These are phyloP conservation scores for Drosophila arizonae DNA, from an alignment of 1,140 invertebrate species.

Conservation along the genomic window DNA sequence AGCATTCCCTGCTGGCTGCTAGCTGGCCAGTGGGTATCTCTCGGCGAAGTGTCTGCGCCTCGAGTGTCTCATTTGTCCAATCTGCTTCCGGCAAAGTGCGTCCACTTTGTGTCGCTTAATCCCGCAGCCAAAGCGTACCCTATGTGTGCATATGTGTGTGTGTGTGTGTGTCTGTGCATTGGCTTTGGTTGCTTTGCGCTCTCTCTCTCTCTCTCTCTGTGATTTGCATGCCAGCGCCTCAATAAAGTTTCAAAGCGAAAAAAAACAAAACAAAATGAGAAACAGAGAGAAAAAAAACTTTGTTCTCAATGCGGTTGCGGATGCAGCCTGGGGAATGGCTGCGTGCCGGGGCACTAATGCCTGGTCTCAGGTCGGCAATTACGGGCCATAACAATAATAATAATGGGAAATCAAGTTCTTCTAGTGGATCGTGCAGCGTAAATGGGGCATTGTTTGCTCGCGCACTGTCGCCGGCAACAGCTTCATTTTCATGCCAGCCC, in stretches of 20 bases:
- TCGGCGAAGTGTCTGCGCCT: slow-evolving; percentile 32
- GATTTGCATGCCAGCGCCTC: slow-evolving; percentile 40
- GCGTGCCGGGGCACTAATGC: slow-evolving; percentile 67
- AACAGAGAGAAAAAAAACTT: slow-evolving; percentile 6
- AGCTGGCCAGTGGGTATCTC: no score
- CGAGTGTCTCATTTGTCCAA: slow-evolving; percentile 60
- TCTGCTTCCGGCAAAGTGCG: slow-evolving; percentile 61
- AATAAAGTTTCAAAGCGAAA: slow-evolving; percentile 36
- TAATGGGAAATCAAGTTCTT: slow-evolving; percentile 32
- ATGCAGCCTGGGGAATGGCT: slow-evolving; percentile 23
- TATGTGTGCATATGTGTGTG: no score
- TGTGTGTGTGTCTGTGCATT: no score
- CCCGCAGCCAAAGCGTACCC: slow-evolving; percentile 6
- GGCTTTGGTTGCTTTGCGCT: not conserved
- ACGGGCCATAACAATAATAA: slow-evolving; percentile 30
- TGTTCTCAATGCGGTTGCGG: slow-evolving; percentile 35
- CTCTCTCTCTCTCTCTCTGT: not conserved
- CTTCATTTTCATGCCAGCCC: slow-evolving; percentile 66
- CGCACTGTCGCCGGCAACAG: slow-evolving; percentile 44
- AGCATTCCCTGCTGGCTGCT: not conserved
- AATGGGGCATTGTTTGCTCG: slow-evolving; percentile 39
- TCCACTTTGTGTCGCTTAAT: slow-evolving; percentile 54
- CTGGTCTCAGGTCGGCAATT: slow-evolving; percentile 65
- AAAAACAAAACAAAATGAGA: slow-evolving; percentile 2
- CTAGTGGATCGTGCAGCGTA: not conserved